phyloP scores from a whole-genome alignment of 2,888 invertebrate genomes.

The Byasa hedistus region DNA sequence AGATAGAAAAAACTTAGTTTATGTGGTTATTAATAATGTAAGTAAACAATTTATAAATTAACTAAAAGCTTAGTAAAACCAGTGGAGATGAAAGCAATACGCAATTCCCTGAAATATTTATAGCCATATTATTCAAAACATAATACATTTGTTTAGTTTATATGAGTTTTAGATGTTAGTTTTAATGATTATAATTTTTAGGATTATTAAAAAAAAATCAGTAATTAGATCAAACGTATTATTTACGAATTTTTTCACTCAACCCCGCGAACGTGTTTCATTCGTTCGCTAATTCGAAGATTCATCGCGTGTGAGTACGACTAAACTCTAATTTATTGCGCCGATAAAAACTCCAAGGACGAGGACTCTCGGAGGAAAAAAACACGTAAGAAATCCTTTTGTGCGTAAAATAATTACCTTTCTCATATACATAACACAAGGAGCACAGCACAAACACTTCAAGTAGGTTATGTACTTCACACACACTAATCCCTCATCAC shows the following conservation, averaged over 20 bases:
- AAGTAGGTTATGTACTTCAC: conserved; percentile 21
- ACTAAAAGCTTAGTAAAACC: no score
- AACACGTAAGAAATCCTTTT: conserved; percentile 19
- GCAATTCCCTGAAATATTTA: no score
- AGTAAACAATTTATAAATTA: no score
- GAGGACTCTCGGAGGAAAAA: conserved; percentile 10
- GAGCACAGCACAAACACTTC: conserved; percentile 20
- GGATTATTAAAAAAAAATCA: no score
- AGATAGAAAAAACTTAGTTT: no score
- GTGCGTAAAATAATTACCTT: conserved; percentile 19
- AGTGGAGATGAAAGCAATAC: no score
- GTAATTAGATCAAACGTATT: no score
- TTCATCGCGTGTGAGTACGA: conserved; percentile 4
- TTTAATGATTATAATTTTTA: no score
- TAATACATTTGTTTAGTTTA: no score
- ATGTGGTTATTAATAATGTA: no score
- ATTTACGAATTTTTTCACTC: conserved; percentile 7
- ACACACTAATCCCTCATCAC: conserved; percentile 33
- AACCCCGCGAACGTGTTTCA: conserved; percentile 13
- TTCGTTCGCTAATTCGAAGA: conserved; percentile 14
- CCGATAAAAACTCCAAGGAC: conserved; percentile 25
- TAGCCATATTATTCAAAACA: no score
- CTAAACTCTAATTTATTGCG: conserved; percentile 22
- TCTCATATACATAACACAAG: conserved; percentile 6
- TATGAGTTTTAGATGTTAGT: no score